Evolutionary conservation across 1,140 invertebrate genomes (phyloP).

Genomic region (Orchesella cincta): DNA sequence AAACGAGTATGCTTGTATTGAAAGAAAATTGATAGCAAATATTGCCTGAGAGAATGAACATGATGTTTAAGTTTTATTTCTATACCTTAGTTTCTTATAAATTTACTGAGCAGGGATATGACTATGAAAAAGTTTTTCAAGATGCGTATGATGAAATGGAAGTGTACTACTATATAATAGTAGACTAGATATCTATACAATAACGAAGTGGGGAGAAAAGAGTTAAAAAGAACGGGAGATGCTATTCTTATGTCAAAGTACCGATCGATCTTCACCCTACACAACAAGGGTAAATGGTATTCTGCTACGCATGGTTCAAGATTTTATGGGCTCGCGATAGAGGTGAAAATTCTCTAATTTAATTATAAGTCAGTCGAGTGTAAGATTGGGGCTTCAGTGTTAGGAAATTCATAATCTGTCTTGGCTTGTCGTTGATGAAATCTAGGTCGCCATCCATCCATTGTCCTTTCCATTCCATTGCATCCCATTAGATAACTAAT

Average conservation of each 20-base stretch:
- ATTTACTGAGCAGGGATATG: no score
- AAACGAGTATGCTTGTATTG: no score
- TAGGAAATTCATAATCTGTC: background rate
- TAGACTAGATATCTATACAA: no score
- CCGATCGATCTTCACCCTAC: background rate
- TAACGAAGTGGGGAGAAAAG: no score
- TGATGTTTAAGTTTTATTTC: no score
- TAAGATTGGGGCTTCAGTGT: background rate
- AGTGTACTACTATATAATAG: no score
- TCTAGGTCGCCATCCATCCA: background rate
- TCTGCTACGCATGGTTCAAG: background rate
- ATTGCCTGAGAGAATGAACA: no score
- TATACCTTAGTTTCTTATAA: no score
- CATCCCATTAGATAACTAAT: background rate
- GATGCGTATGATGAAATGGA: no score
- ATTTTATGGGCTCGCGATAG: background rate
- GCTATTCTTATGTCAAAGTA: background rate
- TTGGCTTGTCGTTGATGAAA: background rate
- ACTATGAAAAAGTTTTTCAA: no score
- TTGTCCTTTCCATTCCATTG: background rate
- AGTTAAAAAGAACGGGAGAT: no score
- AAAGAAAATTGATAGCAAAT: no score
- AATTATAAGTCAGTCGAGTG: background rate
- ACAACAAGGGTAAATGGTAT: background rate
- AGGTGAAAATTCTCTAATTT: background rate